phyloP scores from a whole-genome alignment of 2,888 invertebrate species.

The Heliconius cydno region DNA sequence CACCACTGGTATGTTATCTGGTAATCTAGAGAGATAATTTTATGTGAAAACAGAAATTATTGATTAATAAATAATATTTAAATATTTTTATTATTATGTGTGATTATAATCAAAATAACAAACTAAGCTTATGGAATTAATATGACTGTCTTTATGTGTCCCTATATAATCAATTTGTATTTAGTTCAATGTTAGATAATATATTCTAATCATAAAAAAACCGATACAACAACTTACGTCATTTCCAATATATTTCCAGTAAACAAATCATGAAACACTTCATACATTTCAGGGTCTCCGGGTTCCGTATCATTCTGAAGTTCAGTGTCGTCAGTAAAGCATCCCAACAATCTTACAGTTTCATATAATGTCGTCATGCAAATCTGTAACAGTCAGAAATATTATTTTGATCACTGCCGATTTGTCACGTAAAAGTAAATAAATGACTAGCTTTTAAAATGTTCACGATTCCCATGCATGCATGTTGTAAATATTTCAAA shows the following conservation, averaged over 20 bases:
- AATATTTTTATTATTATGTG: neutral
- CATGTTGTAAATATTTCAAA: neutral
- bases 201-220: neutral
- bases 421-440: neutral
- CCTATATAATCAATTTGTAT: neutral
- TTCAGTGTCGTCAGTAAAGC: constrained; percentile 87
- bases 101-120: neutral
- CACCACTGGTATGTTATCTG: constrained; percentile 88
- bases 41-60: neutral
- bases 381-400: constrained; percentile 83
- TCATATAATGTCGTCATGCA: constrained; percentile 97
- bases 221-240: constrained; percentile 72
- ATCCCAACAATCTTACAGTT: constrained; percentile 95
- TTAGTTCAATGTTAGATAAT: neutral
- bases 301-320: constrained; percentile 70
- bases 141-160: too few species aligned
- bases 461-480: too few species aligned
- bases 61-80: neutral
- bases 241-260: constrained; percentile 89
- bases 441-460: neutral
- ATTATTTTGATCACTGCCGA: neutral
- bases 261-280: constrained; percentile 89
- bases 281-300: constrained; percentile 73
- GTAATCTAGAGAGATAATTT: constrained; percentile 78
- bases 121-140: neutral